Evolutionary conservation across 2,888 invertebrate species (phyloP).

Genomic region (Apantesis nais): DNA sequence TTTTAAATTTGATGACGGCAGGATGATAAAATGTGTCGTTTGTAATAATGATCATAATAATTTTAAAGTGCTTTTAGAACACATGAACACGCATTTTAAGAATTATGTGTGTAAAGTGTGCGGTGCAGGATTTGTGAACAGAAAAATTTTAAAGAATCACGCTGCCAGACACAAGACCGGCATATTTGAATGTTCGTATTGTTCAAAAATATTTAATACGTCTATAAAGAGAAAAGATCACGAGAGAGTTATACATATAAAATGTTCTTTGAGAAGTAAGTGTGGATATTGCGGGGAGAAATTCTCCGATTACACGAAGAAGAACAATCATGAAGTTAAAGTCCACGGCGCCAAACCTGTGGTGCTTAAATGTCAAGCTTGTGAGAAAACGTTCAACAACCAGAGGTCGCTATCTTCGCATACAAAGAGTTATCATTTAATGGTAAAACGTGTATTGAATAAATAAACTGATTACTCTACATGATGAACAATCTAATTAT

Average conservation of each 20-base stretch:
- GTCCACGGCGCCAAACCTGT: conserved; percentile 70
- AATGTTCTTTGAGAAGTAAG: conserved; percentile 56
- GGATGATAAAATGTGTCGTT: conserved; percentile 46
- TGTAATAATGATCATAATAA: conserved; percentile 55
- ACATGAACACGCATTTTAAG: conserved; percentile 68
- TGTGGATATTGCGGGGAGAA: conserved; percentile 67
- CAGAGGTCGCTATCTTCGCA: conserved; percentile 79
- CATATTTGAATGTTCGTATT: conserved; percentile 53
- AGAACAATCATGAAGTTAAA: conserved; percentile 67
- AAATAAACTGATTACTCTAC: conserved; percentile 5
- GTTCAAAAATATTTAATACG: conserved; percentile 59
- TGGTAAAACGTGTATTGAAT: conserved; percentile 51
- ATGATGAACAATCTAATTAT: not conserved
- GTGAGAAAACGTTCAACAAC: conserved; percentile 77
- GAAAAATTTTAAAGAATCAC: conserved; percentile 49
- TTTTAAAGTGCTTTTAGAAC: conserved; percentile 62
- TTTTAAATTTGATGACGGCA: conserved; percentile 53
- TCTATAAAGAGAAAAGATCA: conserved; percentile 59
- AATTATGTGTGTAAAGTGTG: conserved; percentile 82
- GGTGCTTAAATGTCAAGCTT: conserved; percentile 74
- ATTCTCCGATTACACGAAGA: conserved; percentile 73
- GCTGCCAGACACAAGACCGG: conserved; percentile 68
- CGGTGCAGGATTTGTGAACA: conserved; percentile 74
- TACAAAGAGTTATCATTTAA: conserved; percentile 66
- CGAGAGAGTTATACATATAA: conserved; percentile 57